A percentile compares a stretch with the other conserved stretches of the same genome.
These are phyloP conservation scores for Coreius guichenoti DNA, from an alignment of 2,797 vertebrate genomes.

Conservation along the genomic window DNA sequence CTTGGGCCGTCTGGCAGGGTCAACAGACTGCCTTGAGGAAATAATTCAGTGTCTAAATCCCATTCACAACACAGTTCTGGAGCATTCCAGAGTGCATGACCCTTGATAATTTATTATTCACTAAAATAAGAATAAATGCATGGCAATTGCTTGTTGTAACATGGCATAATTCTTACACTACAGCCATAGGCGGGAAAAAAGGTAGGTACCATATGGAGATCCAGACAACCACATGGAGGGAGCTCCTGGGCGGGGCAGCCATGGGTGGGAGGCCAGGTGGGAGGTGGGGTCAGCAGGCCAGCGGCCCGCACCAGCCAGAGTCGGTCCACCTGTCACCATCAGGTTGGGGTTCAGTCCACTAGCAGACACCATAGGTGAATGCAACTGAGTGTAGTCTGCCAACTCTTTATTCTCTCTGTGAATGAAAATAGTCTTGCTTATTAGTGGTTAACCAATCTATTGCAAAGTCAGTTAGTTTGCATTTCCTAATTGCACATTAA, in stretches of 20 bases:
- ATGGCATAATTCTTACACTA: not conserved
- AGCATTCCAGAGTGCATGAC: not conserved
- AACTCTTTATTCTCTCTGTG: slow-evolving; percentile 94
- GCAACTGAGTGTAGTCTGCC: slow-evolving; percentile 89
- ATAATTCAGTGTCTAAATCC: slow-evolving; percentile 21
- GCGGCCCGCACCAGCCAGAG: slow-evolving; percentile 83
- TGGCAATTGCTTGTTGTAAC: slow-evolving; percentile 9
- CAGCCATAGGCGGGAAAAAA: not conserved
- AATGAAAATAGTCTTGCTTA: slow-evolving; percentile 20
- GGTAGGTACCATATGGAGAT: slow-evolving; percentile 86
- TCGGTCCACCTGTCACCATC: slow-evolving; percentile 93
- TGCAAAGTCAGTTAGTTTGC: not conserved
- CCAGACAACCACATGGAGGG: slow-evolving; percentile 93
- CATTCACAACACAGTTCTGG: slow-evolving; percentile 32
- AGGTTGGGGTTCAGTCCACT: slow-evolving; percentile 88
- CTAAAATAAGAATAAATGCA: slow-evolving; percentile 10
- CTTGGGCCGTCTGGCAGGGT: slow-evolving; percentile 39
- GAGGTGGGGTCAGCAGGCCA: slow-evolving; percentile 90
- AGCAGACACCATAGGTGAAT: slow-evolving; percentile 81
- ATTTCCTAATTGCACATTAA: not conserved
- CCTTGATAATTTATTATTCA: slow-evolving; percentile 8
- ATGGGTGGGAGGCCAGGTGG: slow-evolving; percentile 89
- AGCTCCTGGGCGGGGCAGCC: slow-evolving; percentile 89
- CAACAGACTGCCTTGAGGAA: slow-evolving; percentile 26
- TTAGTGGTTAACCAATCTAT: not conserved